Evolutionary conservation across 2,888 invertebrate genomes (phyloP), one percentile per base, ranked within the genome.

Genomic region (Lumbricus terrestris): DNA sequence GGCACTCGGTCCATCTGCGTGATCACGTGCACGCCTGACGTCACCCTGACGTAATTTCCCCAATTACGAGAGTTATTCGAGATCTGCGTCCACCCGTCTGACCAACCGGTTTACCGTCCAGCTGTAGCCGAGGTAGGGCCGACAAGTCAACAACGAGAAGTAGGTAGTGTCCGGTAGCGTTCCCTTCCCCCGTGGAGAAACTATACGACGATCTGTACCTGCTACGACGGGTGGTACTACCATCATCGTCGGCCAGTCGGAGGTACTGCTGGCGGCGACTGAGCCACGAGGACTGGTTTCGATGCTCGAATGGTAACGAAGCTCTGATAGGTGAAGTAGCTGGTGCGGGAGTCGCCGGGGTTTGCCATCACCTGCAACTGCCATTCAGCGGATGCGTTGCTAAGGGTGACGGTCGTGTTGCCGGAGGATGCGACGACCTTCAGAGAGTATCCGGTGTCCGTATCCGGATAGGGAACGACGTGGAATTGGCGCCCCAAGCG

Each of bases 241-340:
- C 6, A 92, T 92, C 92, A 93, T 93, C 83, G 93, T 92, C 0
- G 93, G 93, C 88, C 93, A 93, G 40, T 15, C 47, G 42, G 29
- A 29, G 20, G 5, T 88, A 23, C 34, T 69, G 83, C 90, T 90
- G n/a, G 29, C 18, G 34, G 34, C 89, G 83, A 89, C 85, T 89
- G 89, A 35, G 85, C 90, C 34, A 90, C n/a, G 29, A 89, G 47
- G 23, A 89, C 83, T 6, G 90, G 90, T 16, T 85, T 29, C 23
- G 54, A 29, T 11, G 90, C 54, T 34, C 23, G 42, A n/a, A 90
- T 38, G 20, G n/a, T 40, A 33, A 88, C 38, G 35, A 40, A 88
- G 37, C 85, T 85, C n/a, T 20, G 40, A 40, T 40, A n/a, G 38
- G 40, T 42, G n/a, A 42, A 47, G 38, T 88, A 88, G 42, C 11